Base-by-base conservation (phyloP, 2,113 vertebrate species). In the Lichenostomus cassidix region DNA sequence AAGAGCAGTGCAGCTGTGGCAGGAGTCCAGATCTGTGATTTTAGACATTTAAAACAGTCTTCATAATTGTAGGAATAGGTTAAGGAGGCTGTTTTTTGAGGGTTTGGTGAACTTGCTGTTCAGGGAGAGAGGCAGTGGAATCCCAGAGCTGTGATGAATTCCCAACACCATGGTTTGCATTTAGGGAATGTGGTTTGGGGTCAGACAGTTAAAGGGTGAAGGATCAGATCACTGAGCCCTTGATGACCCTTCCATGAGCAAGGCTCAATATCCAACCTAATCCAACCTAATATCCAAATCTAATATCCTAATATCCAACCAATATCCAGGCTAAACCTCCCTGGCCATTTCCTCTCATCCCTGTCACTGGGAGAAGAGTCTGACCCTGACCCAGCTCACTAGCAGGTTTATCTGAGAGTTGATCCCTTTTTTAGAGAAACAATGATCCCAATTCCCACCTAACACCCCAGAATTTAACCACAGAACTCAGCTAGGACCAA, bases 161-260 rank as follows among this genome's bases (percentile, higher is more conserved):
- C 75, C 67, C 46, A 3, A 2, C 4, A 8, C 37, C 3, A 0
- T 5, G 59, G 15, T 55, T 42, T 46, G 63, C 11, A 0, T 33
- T 41, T 13, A 6, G 28, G 12, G 56, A 21, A 9, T 2, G 4
- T 13, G 47, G 7, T 16, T 47, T 64, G 42, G 5, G 23, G 5
- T 47, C 85, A 39, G 39, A 25, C 41, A 7, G 79, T 20, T 44
- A 5, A 31, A 31, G 42, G 64, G 42, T 56, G 37, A 60, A 73
- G 63, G 44, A 1, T 35, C 1, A 69, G 19, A 13, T 67, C 89
- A 18, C 22, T n/a, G 53, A 83, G 15, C 4, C 12, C 25, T 31
- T 25, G 22, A 13, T 28, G 56, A 11, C 15, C 24, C 4, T 56
- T 56, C 12, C 6, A 1, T 21, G 60, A 10, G 22, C n/a, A 12